Base-by-base conservation (phyloP, 1,140 invertebrate species). In the Neodiprion lecontei region DNA sequence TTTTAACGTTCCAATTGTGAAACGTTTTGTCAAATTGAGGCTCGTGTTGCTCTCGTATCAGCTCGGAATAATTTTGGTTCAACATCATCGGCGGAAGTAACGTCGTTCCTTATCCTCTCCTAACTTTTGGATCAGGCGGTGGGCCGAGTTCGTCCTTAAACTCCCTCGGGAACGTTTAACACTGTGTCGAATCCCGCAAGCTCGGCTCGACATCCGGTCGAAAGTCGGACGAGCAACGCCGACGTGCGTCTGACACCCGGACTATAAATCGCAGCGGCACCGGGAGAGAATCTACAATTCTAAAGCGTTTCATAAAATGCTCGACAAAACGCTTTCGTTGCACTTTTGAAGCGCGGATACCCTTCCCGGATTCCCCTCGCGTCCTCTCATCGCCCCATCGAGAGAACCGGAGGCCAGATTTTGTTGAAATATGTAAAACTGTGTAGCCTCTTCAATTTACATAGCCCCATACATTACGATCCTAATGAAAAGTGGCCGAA, bases 381-480 rank as follows among this genome's bases (percentile, higher is more conserved):
- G 53, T 69, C 72, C 67, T 50, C 61, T 23, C 65, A 67, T 8
- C 68, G 49, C 48, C 50, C 49, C 65, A 10, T 48, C 17, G 49
- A 69, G 71, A 53, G 9, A n/a, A 12, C 21, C 11, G 21, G 70
- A 61, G 11, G 28, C 48, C 23, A 74, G 78, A 76, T 81, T 83
- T 81, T 86, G 85, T 86, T 88, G 86, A 85, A 87, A 88, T 88
- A 88, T 88, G 86, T 88, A 88, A 88, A 88, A 87, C 79, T 84
- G 81, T 82, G 84, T 87, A 86, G 87, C 85, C 87, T 88, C 87
- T 88, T 87, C 80, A 85, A 88, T 88, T 88, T 88, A 87, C 86
- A 88, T 87, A 87, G 85, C 78, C 74, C 74, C 79, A 75, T 50
- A 48, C 14, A 28, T 67, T 72, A 66, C 67, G 61, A 72, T 72